A percentile compares a stretch with the other conserved stretches of the same genome.
Conservation (phyloP, 2,113 vertebrate genomes). For the Anser cygnoides region DNA sequence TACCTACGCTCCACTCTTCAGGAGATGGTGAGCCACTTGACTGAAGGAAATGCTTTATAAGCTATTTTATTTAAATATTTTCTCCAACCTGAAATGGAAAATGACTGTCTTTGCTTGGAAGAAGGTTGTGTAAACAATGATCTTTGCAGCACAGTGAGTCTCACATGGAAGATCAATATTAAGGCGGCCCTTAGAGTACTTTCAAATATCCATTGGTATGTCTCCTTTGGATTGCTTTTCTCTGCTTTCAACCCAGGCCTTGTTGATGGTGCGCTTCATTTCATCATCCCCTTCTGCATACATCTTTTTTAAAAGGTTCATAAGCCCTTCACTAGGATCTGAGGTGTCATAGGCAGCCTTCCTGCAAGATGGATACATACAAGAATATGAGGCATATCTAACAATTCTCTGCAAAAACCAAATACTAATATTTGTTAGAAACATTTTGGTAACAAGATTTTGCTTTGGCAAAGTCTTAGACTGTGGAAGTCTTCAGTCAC, state of each 20-base stretch:
- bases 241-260: conserved; percentile 96
- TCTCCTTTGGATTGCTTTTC: conserved; percentile 92
- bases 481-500: fast-evolving
- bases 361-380: conserved; percentile 61
- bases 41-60: conserved; percentile 56
- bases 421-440: neutral
- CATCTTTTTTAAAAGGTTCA: conserved; percentile 96
- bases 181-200: conserved; percentile 44
- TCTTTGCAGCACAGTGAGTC: conserved; percentile 65
- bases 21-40: conserved; percentile 39
- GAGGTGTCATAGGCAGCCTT: conserved; percentile 87
- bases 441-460: neutral
- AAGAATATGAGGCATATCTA: neutral
- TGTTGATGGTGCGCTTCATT: conserved; percentile 97
- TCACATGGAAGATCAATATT: conserved; percentile 66
- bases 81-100: conserved; percentile 73
- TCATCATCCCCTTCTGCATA: conserved; percentile 96
- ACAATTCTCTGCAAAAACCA: neutral
- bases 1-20: neutral
- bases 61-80: conserved; percentile 77
- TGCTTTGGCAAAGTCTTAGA: neutral
- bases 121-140: conserved; percentile 67
- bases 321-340: conserved; percentile 93
- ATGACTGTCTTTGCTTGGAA: conserved; percentile 69
- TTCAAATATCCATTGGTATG: conserved; percentile 84